These are phyloP conservation scores for Trogon surrucura DNA, from an alignment of 2,113 vertebrate species.

Conservation along the genomic window DNA sequence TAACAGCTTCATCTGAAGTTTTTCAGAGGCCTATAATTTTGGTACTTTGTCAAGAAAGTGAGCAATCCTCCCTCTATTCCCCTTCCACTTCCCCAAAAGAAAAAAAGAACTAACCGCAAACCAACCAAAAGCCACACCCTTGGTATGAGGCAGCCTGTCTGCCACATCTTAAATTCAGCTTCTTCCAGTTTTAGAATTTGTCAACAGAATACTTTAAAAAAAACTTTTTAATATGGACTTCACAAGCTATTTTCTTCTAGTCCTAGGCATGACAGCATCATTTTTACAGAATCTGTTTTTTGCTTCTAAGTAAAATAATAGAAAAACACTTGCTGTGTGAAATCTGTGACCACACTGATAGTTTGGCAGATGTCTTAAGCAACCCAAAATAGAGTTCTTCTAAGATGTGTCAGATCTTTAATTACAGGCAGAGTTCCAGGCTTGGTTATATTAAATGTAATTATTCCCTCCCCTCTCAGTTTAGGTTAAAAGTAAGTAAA, in stretches of 20 bases:
- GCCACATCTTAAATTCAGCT: slow-evolving; percentile 43
- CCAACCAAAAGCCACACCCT: slow-evolving; percentile 48
- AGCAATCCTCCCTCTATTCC: slow-evolving; percentile 57
- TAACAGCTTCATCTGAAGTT: slow-evolving; percentile 26
- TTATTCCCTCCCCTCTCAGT: slow-evolving; percentile 29
- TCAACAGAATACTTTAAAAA: slow-evolving; percentile 23
- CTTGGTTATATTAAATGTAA: slow-evolving; percentile 51
- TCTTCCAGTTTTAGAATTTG: slow-evolving; percentile 43
- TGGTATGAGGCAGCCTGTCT: slow-evolving; percentile 17
- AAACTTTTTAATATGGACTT: not conserved
- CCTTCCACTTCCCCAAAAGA: slow-evolving; percentile 23
- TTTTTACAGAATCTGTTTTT: not conserved
- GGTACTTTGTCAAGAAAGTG: slow-evolving; percentile 61
- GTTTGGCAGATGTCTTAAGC: slow-evolving; percentile 3
- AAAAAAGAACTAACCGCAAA: slow-evolving; percentile 10
- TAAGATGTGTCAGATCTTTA: slow-evolving; percentile 46
- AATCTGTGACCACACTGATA: slow-evolving; percentile 10
- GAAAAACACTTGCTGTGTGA: not conserved
- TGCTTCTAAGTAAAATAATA: not conserved
- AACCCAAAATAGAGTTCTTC: slow-evolving; percentile 24
- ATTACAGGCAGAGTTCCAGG: slow-evolving; percentile 51
- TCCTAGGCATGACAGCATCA: not conserved
- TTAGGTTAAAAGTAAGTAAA: slow-evolving; percentile 39
- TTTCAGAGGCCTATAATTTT: slow-evolving; percentile 51
- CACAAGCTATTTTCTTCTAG: not conserved